These are phyloP conservation scores for Caenorhabditis sp. DNA, from an alignment of 2,888 invertebrate species.

Conservation along the genomic window DNA sequence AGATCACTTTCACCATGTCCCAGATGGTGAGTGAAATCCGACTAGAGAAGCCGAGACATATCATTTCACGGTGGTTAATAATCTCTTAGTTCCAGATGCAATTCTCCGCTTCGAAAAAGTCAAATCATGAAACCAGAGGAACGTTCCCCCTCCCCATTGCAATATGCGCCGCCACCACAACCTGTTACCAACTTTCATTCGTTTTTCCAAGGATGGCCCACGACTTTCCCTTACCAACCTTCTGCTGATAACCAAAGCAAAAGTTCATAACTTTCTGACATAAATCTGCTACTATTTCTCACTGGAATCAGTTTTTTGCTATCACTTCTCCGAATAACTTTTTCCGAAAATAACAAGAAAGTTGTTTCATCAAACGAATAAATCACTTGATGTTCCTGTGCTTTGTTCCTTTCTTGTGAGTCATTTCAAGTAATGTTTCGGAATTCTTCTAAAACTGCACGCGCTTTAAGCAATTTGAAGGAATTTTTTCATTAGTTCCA, in stretches of 20 bases:
- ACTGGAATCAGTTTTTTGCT: slow-evolving; percentile 46
- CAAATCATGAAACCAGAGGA: slow-evolving; percentile 20
- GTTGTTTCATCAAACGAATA: background rate
- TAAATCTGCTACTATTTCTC: slow-evolving; percentile 25
- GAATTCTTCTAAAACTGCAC: slow-evolving; percentile 5
- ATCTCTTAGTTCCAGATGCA: slow-evolving; percentile 28
- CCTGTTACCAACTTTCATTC: slow-evolving; percentile 34
- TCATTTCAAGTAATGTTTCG: slow-evolving; percentile 14
- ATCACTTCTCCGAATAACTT: too few species aligned
- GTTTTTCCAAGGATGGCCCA: slow-evolving; percentile 49
- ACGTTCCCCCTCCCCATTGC: slow-evolving; percentile 32
- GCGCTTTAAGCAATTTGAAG: background rate
- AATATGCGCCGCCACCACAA: slow-evolving; percentile 7
- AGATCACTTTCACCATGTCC: too few species aligned
- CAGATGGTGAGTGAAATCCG: too few species aligned
- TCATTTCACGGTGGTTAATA: too few species aligned
- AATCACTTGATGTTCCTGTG: background rate
- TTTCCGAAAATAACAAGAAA: too few species aligned
- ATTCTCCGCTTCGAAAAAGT: slow-evolving; percentile 47
- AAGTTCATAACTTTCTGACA: slow-evolving; percentile 36
- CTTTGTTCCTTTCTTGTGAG: slow-evolving; percentile 4
- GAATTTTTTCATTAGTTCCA: slow-evolving; percentile 3
- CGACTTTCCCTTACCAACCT: slow-evolving; percentile 38
- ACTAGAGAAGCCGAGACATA: too few species aligned
- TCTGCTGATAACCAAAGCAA: slow-evolving; percentile 41